Conservation (phyloP, 2,113 vertebrate species). For the Cepphus grylle region DNA sequence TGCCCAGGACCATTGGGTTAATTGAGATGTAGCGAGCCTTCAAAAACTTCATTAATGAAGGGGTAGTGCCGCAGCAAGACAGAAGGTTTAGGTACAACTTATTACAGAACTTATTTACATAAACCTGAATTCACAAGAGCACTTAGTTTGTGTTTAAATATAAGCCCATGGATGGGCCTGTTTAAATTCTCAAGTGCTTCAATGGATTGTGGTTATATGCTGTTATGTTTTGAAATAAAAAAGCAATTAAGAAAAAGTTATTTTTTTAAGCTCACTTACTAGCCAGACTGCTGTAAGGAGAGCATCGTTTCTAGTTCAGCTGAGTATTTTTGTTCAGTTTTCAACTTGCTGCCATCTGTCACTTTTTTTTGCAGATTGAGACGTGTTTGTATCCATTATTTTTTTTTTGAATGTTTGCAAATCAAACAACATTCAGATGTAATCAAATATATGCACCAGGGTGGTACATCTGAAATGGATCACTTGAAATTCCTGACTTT, state of each 20-base stretch:
- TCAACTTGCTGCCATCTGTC: slow-evolving; percentile 57
- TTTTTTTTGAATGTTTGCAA: slow-evolving; percentile 65
- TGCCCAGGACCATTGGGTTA: background rate
- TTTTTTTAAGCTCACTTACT: slow-evolving; percentile 39
- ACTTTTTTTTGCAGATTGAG: slow-evolving; percentile 28
- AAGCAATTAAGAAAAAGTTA: background rate
- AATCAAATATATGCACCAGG: slow-evolving; percentile 55
- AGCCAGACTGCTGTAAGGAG: slow-evolving; percentile 13
- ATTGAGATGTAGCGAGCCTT: background rate
- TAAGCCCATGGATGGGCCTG: background rate
- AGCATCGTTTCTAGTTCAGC: background rate
- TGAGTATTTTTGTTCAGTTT: slow-evolving; percentile 14
- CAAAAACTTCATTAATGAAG: background rate
- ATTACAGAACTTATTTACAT: background rate
- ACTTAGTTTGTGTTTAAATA: background rate
- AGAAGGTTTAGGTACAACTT: background rate
- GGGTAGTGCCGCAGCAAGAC: background rate
- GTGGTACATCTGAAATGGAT: slow-evolving; percentile 60
- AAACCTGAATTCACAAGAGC: background rate
- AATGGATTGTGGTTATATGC: background rate
- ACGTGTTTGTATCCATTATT: slow-evolving; percentile 17
- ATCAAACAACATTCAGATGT: slow-evolving; percentile 68
- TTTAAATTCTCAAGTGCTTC: slow-evolving; percentile 4
- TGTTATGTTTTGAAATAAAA: slow-evolving; percentile 22
- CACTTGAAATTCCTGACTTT: slow-evolving; percentile 66